Percentiles rank a stretch among this genome's conserved stretches.
These are phyloP conservation scores for Oxygymnocypris stewartii DNA, from an alignment of 2,113 vertebrate genomes.

Conservation along the genomic window DNA sequence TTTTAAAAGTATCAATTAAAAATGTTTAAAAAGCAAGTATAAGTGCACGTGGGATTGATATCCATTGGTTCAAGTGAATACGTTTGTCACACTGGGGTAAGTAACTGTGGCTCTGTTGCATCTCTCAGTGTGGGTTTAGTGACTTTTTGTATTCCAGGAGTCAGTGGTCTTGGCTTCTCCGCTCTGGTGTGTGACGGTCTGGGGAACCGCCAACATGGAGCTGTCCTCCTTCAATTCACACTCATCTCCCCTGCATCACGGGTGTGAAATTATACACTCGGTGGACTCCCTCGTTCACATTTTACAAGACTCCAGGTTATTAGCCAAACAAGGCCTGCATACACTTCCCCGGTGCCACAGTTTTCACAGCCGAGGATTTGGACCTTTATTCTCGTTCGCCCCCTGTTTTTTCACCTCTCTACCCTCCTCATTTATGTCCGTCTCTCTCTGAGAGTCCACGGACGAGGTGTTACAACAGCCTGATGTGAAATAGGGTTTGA, in stretches of 20 bases:
- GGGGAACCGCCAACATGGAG: conserved; percentile 76
- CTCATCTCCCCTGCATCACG: conserved; percentile 75
- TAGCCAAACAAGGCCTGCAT: conserved; percentile 74
- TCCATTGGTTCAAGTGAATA: conserved; percentile 18
- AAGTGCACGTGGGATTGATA: background rate
- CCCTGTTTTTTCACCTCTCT: conserved; percentile 61
- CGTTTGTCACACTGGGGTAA: background rate
- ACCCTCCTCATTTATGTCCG: conserved; percentile 50
- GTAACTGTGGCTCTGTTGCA: conserved; percentile 13
- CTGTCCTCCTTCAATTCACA: conserved; percentile 79
- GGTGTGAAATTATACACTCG: conserved; percentile 80
- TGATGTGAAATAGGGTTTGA: conserved; percentile 50
- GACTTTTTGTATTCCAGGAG: conserved; percentile 33
- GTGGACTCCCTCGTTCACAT: conserved; percentile 72
- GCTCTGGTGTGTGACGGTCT: conserved; percentile 75
- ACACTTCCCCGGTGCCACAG: conserved; percentile 73
- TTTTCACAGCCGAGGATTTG: conserved; percentile 78
- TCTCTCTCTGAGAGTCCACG: background rate
- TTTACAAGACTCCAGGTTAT: conserved; percentile 74
- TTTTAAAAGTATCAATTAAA: background rate
- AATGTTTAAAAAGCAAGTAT: background rate
- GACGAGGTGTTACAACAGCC: conserved; percentile 65
- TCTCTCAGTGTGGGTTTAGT: conserved; percentile 18
- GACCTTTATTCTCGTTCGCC: conserved; percentile 72
- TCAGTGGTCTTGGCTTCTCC: conserved; percentile 56